Conservation (phyloP, 2,888 invertebrate genomes). For the Macrophya annulata region DNA sequence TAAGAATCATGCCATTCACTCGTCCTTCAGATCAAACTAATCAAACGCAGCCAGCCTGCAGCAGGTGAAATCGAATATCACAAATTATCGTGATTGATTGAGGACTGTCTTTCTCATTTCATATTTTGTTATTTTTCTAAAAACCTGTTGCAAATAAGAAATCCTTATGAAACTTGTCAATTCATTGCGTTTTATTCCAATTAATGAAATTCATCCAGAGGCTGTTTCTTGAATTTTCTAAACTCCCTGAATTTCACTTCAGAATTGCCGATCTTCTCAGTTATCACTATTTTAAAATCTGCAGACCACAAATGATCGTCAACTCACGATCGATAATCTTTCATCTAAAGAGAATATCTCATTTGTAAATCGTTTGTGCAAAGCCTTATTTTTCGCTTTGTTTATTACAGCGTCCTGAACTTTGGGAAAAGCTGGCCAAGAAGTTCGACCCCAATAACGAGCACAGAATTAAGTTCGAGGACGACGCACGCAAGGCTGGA, state of each 20-base stretch:
- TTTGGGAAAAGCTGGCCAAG: conserved; percentile 84
- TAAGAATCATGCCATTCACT: conserved; percentile 63
- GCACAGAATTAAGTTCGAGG: conserved; percentile 85
- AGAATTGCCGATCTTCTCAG: neutral
- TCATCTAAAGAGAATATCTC: neutral
- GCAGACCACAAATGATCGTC: neutral
- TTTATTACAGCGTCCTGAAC: conserved; percentile 76
- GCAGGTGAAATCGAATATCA: neutral
- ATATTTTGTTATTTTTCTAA: neutral
- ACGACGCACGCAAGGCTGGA: conserved; percentile 78
- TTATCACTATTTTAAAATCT: neutral
- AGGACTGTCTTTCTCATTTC: neutral
- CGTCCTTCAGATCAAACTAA: conserved; percentile 13
- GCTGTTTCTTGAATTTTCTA: neutral
- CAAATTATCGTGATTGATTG: neutral
- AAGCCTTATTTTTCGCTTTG: neutral
- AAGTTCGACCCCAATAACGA: conserved; percentile 87
- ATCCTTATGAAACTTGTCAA: neutral
- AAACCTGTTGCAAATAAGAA: neutral
- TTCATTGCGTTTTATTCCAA: neutral
- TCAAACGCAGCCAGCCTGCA: neutral
- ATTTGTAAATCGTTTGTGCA: neutral
- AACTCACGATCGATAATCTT: neutral
- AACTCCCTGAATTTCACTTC: neutral
- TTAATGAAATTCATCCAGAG: neutral